Evolutionary conservation across 2,888 invertebrate genomes (phyloP).

Genomic region (Heliconius charithonia): DNA sequence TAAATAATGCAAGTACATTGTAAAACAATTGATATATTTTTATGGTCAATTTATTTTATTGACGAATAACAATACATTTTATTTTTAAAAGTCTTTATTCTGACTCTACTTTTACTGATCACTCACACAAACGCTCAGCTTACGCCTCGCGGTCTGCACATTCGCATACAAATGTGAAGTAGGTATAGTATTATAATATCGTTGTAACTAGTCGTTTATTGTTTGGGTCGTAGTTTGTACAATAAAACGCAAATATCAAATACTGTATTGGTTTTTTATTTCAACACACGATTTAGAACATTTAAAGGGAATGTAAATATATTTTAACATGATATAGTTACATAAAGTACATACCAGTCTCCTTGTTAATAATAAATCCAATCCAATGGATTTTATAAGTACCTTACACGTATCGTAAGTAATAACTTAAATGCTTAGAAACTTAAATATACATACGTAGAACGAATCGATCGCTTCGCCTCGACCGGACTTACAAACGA

Average conservation of each 20-base stretch:
- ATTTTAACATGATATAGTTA: conserved; percentile 66
- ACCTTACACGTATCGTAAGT: conserved; percentile 65
- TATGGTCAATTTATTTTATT: too few species aligned
- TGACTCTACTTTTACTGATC: too few species aligned
- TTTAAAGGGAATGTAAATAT: conserved; percentile 77
- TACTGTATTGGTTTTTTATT: conserved; percentile 82
- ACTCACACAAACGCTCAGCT: too few species aligned
- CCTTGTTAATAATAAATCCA: conserved; percentile 77
- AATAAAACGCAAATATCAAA: conserved; percentile 72
- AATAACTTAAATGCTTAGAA: conserved; percentile 81
- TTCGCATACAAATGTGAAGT: too few species aligned
- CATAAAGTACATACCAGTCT: conserved; percentile 81
- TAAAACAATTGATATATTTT: too few species aligned
- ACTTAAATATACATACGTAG: conserved; percentile 47
- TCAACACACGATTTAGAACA: conserved; percentile 64
- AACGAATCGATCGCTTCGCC: conserved; percentile 61
- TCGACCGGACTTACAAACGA: conserved; percentile 64
- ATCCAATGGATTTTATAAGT: conserved; percentile 74
- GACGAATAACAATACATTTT: too few species aligned
- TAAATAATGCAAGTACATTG: too few species aligned
- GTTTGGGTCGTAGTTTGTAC: conserved; percentile 13
- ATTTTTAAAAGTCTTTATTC: too few species aligned
- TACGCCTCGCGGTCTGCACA: too few species aligned
- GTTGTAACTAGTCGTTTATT: not conserved
- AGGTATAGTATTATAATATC: too few species aligned